phyloP scores from a whole-genome alignment of 2,113 vertebrate species.

The Etheostoma spectabile region DNA sequence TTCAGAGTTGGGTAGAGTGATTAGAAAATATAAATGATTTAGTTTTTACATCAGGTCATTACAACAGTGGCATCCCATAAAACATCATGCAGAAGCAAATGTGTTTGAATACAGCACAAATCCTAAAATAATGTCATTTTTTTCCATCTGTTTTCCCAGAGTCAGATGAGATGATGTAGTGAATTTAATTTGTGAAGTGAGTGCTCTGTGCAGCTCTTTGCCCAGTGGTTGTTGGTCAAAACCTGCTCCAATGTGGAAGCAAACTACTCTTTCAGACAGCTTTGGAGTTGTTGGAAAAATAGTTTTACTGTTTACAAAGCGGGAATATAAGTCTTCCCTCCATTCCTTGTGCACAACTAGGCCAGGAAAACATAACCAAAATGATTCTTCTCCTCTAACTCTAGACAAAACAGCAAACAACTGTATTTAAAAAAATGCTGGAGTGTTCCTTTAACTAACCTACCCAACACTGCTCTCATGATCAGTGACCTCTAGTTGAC shows the following conservation, averaged over 20 bases:
- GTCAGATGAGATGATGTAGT: slow-evolving; percentile 1
- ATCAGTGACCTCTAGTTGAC: slow-evolving; percentile 26
- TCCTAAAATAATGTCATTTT: neutral
- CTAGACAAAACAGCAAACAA: slow-evolving; percentile 7
- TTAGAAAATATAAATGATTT: slow-evolving; percentile 17
- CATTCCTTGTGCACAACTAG: neutral
- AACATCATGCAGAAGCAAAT: neutral
- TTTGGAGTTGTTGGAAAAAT: slow-evolving; percentile 17
- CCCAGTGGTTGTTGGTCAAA: neutral
- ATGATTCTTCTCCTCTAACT: slow-evolving; percentile 19
- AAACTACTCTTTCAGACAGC: slow-evolving; percentile 13
- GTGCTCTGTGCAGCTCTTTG: neutral
- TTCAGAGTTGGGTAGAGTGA: slow-evolving; percentile 25
- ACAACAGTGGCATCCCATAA: neutral
- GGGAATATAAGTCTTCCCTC: neutral
- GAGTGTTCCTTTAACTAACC: neutral
- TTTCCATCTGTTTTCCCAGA: neutral
- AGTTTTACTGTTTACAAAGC: neutral
- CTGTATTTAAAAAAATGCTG: slow-evolving; percentile 18
- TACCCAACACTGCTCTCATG: neutral
- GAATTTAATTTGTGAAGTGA: neutral
- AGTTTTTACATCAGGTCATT: slow-evolving; percentile 1
- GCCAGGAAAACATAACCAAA: neutral
- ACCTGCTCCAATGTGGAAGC: neutral
- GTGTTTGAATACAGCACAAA: neutral